A percentile compares a stretch with the other conserved stretches of the same genome.
Conservation (phyloP, 2,113 vertebrate genomes). For the Garra rufa region DNA sequence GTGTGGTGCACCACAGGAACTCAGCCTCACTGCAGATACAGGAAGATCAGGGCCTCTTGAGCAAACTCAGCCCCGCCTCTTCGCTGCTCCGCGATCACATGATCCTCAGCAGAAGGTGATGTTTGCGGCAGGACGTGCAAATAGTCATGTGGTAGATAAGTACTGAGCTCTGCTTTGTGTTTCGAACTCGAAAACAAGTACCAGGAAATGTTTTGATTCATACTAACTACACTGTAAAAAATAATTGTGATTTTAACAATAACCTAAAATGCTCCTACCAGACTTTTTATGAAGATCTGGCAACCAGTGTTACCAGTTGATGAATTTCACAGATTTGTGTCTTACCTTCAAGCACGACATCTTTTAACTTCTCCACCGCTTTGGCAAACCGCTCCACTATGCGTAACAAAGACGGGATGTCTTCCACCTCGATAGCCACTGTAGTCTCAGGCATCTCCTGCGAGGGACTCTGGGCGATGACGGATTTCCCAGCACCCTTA, state of each 20-base stretch:
- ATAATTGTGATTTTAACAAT: not conserved
- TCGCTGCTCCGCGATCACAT: not conserved
- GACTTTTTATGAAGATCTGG: too few species aligned
- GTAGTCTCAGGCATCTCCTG: slow-evolving; percentile 69
- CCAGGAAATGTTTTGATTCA: not conserved
- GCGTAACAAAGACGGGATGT: slow-evolving; percentile 86
- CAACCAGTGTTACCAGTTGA: not conserved
- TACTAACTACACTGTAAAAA: not conserved
- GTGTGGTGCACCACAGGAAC: slow-evolving; percentile 57
- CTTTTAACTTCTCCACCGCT: slow-evolving; percentile 91
- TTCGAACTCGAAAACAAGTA: not conserved
- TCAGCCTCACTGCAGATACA: slow-evolving; percentile 44
- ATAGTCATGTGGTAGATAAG: not conserved
- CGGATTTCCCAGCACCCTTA: slow-evolving; percentile 79
- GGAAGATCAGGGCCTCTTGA: slow-evolving; percentile 57
- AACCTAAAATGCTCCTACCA: not conserved
- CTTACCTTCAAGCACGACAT: slow-evolving; percentile 86
- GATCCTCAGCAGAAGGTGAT: slow-evolving; percentile 1
- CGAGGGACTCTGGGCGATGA: slow-evolving; percentile 68
- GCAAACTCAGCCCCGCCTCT: slow-evolving; percentile 51
- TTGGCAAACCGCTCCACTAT: slow-evolving; percentile 89
- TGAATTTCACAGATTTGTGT: too few species aligned
- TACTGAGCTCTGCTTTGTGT: not conserved
- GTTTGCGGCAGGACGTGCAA: slow-evolving; percentile 4
- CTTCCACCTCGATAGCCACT: slow-evolving; percentile 81